Conservation (phyloP, 35 echinoderm and acorn worm genomes). For the Ptychodera flava region DNA sequence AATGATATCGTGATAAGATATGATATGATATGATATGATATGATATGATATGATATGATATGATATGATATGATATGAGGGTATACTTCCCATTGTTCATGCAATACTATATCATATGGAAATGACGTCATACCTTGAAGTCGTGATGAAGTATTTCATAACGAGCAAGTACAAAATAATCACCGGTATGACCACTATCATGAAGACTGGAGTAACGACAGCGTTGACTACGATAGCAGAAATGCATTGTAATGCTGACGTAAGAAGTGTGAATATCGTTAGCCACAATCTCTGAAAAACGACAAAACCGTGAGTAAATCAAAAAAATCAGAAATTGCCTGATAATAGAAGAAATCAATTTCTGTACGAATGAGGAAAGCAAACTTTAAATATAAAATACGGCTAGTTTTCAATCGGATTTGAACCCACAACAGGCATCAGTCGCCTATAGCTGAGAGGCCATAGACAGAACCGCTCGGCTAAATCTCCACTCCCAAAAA, state of each 20-base stretch:
- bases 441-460: too few species aligned
- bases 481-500: too few species aligned
- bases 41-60: too few species aligned
- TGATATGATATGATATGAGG: too few species aligned
- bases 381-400: neutral
- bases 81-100: too few species aligned
- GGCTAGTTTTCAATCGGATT: neutral
- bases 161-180: slow-evolving; percentile 56
- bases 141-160: slow-evolving; percentile 81
- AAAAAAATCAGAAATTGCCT: neutral
- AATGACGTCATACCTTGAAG: slow-evolving; percentile 96
- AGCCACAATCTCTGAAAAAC: slow-evolving; percentile 48
- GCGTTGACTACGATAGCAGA: slow-evolving; percentile 73
- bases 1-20: too few species aligned
- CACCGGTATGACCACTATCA: slow-evolving; percentile 65
- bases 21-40: too few species aligned
- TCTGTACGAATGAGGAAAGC: neutral
- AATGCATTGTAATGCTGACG: slow-evolving; percentile 48
- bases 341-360: neutral
- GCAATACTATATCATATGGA: too few species aligned
- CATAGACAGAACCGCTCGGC: too few species aligned
- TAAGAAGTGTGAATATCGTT: slow-evolving; percentile 42
- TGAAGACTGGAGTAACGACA: slow-evolving; percentile 64
- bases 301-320: neutral
- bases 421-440: too few species aligned